These are phyloP conservation scores for Sicus ferrugineus DNA, from an alignment of 2,888 invertebrate genomes.

Conservation along the genomic window DNA sequence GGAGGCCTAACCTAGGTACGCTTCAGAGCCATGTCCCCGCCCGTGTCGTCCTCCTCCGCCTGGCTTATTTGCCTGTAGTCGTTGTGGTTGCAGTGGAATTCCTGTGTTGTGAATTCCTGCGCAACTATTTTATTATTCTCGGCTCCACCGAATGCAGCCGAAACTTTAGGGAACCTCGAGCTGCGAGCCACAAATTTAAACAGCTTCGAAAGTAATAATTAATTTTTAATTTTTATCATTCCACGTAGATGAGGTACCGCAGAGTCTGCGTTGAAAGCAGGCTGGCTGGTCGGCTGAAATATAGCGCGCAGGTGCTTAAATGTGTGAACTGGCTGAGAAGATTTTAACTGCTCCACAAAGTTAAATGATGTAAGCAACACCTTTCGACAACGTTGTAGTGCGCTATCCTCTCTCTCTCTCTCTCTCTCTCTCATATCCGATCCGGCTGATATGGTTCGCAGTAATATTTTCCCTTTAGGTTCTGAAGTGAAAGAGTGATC, in stretches of 20 bases:
- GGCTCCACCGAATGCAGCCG: slow-evolving; percentile 19
- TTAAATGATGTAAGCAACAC: slow-evolving; percentile 31
- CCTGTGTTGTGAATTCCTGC: background rate
- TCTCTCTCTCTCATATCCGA: too few relatives aligned
- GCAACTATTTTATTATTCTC: slow-evolving; percentile 11
- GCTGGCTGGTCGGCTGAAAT: background rate
- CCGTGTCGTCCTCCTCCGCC: background rate
- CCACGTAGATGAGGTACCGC: background rate
- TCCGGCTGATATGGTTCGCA: slow-evolving; percentile 1
- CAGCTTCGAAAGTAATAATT: slow-evolving; percentile 53
- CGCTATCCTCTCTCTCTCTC: too few relatives aligned
- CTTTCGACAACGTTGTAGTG: slow-evolving; percentile 11
- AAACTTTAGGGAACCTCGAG: slow-evolving; percentile 21
- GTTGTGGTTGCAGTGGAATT: background rate
- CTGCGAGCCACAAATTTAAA: slow-evolving; percentile 44
- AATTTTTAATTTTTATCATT: slow-evolving; percentile 52
- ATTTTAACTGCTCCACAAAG: too few relatives aligned
- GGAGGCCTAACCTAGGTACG: background rate
- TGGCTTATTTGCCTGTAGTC: background rate
- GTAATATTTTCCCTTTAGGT: slow-evolving; percentile 6
- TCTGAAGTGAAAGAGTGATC: too few relatives aligned
- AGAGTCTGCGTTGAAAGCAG: background rate
- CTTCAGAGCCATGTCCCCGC: background rate
- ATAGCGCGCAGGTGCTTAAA: background rate
- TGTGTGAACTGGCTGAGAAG: slow-evolving; percentile 19